Evolutionary conservation across 2,888 invertebrate species (phyloP), one percentile per base, ranked within the genome.

Genomic region (Pandemis heparana): DNA sequence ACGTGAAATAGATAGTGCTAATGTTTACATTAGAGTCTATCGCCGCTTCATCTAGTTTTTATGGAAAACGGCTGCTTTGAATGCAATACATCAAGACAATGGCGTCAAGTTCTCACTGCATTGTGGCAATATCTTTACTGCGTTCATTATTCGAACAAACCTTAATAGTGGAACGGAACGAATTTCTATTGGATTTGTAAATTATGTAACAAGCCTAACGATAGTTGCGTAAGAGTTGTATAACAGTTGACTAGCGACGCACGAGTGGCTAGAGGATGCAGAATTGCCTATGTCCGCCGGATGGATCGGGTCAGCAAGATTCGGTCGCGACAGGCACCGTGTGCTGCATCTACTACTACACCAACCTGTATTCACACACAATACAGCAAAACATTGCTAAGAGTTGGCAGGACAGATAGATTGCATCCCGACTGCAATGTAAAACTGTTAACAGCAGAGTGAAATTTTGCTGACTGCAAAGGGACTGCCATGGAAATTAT

Each of bases 151-250:
- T 63, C 18, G 59, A 56, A 70, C 67, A 75, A 67, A 67, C 69
- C 66, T 74, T 68, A 38, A 51, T 64, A 67, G 51, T 59, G 59
- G 59, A 70, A 69, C 67, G 60, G 64, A 70, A 74, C 73, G 46
- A 70, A 70, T 76, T 65, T 71, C 71, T 74, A 72, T 74, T 74
- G 70, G 78, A 75, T 70, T 74, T 79, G 77, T 72, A 76, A 79
- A 81, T 88, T 83, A 82, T 81, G 80, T 82, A 86, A 87, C 82
- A 79, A 79, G 77, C 77, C 80, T 75, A 81, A 80, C 79, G 80
- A 81, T 78, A 75, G 74, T 91, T 89, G 83, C 83, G 85, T 84
- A 91, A 92, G 76, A 77, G 77, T 91, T 91, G 86, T 83, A 81
- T 88, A 91, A 91, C 79, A 75, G 72, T 76, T 68, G 66, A 78